phyloP scores from a whole-genome alignment of 2,888 invertebrate species.

The Eucera pruinosa region DNA sequence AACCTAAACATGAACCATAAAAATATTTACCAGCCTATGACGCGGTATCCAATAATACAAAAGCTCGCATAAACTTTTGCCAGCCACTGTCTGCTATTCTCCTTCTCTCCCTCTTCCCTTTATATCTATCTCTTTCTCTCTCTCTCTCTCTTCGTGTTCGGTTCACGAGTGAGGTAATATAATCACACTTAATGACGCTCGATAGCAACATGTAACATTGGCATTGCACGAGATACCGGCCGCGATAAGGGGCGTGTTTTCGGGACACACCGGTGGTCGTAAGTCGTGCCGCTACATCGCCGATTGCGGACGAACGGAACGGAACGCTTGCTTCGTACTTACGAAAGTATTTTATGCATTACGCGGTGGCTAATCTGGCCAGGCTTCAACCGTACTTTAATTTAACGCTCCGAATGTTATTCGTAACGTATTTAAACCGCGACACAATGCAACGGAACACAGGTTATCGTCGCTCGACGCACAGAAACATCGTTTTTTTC shows the following conservation, averaged over 20 bases:
- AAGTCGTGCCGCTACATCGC: constrained; percentile 63
- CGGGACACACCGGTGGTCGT: constrained; percentile 61
- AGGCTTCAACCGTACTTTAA: constrained; percentile 52
- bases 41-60: no score
- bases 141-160: not conserved
- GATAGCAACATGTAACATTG: constrained; percentile 79
- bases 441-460: constrained; percentile 2
- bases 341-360: constrained; percentile 63
- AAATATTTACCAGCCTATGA: no score
- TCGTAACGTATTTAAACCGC: constrained; percentile 51
- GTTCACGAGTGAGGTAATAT: constrained; percentile 73
- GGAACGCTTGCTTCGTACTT: no score
- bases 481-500: no score
- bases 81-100: constrained; percentile 1
- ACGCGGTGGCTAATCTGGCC: constrained; percentile 62
- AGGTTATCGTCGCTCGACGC: constrained; percentile 37
- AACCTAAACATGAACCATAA: no score
- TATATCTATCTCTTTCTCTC: no score
- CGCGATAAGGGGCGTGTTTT: constrained; percentile 74
- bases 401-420: constrained; percentile 43
- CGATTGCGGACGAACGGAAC: not conserved
- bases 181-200: constrained; percentile 81
- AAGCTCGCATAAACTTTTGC: no score
- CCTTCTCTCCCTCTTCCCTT: constrained; percentile 28
- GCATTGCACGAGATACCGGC: constrained; percentile 75